phyloP scores from a whole-genome alignment of 2,888 invertebrate genomes.

The Drosophila colorata region DNA sequence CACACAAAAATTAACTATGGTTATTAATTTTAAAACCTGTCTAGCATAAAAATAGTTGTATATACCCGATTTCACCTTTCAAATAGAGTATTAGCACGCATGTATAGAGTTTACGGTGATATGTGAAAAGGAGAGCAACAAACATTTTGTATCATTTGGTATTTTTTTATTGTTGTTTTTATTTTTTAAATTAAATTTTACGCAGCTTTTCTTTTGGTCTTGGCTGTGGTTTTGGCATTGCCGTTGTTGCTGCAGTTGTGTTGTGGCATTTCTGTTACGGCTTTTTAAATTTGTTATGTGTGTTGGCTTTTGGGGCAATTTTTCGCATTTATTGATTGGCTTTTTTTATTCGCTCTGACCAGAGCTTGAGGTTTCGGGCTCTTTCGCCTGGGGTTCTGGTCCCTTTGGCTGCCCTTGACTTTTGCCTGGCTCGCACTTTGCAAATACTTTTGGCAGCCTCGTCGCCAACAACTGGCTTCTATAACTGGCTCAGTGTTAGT shows the following conservation, averaged over 20 bases:
- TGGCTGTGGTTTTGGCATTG: conserved; percentile 14
- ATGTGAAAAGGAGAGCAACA: background rate
- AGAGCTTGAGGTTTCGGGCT: conserved; percentile 23
- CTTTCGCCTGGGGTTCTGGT: conserved; percentile 20
- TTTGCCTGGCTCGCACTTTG: conserved; percentile 77
- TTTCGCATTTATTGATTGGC: conserved; percentile 69
- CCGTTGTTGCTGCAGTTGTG: conserved; percentile 18
- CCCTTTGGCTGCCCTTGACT: conserved; percentile 73
- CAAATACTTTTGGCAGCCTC: conserved; percentile 76
- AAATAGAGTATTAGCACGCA: too few species aligned
- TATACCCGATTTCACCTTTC: background rate
- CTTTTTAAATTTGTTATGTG: conserved; percentile 55
- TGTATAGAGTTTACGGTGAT: background rate
- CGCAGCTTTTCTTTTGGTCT: conserved; percentile 31
- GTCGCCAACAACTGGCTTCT: conserved; percentile 65
- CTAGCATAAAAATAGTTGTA: background rate
- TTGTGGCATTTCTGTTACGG: conserved; percentile 29
- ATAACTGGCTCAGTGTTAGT: conserved; percentile 7
- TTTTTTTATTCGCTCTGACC: conserved; percentile 32
- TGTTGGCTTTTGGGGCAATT: conserved; percentile 46
- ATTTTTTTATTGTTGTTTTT: background rate
- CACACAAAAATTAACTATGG: too few species aligned
- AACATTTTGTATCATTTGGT: background rate
- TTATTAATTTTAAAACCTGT: background rate
- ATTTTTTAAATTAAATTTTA: conserved; percentile 24